Base-by-base conservation (phyloP, 2,113 vertebrate species). In the Cephalopterus ornatus region DNA sequence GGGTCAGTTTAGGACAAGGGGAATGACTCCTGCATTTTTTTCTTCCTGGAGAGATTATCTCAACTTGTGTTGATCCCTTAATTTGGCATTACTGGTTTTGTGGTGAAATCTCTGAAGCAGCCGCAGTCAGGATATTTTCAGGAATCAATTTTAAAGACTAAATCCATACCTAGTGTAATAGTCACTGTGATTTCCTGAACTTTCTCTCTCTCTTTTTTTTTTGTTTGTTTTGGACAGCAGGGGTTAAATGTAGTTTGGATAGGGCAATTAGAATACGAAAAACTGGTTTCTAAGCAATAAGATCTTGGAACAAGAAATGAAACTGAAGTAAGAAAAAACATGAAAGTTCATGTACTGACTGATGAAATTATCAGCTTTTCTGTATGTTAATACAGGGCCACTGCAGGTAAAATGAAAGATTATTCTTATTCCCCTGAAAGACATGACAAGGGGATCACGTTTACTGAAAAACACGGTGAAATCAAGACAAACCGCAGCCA, bases 1-100 rank as follows among this genome's bases (percentile, higher is more conserved):
- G 30, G 47, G 65, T 93, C 75, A 93, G 39, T 63, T 65, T 71
- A 89, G 77, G 79, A 85, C 80, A 91, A 66, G 5, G 9, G 13
- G 32, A 93, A 86, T 5, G 11, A 70, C 11, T 41, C 62, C n/a
- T 35, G 49, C 19, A 33, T 63, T 55, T 68, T 77, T 49, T 83
- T n/a, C 80, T 27, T 35, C 35, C 41, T 33, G 42, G 5, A 80
- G 33, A 81, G n/a, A 90, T 37, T 41, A 75, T 33, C n/a, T 67
- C 33, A 5, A 79, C n/a, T 21, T 52, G 24, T 44, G 42, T 52
- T 66, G 50, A 56, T 55, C 52, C 53, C 32, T 58, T 56, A 78
- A 67, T 42, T 55, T 32, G 24, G 33, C 23, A 77, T 70, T 94
- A 58, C 41, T 4, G 17, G 52, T 30, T 95, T 49, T 82, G 46